These are phyloP conservation scores for Ramphastos sulfuratus DNA, from an alignment of 2,113 vertebrate species.

Conservation along the genomic window DNA sequence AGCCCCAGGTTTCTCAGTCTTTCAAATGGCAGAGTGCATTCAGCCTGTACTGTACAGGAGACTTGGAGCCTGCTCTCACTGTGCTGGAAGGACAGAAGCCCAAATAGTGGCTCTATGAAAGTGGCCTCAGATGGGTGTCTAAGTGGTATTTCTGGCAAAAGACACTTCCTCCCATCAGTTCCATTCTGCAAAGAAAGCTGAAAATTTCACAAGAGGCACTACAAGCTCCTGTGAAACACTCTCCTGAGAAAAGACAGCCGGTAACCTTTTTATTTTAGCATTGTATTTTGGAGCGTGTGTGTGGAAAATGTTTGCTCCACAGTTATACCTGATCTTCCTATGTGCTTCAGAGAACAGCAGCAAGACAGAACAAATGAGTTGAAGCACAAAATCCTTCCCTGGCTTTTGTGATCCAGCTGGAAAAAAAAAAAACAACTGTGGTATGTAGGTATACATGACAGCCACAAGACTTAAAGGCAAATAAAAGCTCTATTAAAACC, in stretches of 20 bases:
- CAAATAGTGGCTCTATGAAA: neutral
- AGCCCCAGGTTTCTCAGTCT: too few species aligned
- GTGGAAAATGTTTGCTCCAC: rapidly evolving
- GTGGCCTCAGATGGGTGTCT: neutral
- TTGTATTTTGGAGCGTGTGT: neutral
- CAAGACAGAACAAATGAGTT: neutral
- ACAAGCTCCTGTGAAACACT: neutral
- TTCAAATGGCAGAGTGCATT: neutral
- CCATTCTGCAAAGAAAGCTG: neutral
- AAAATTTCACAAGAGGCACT: neutral
- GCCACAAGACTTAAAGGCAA: neutral
- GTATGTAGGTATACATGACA: neutral
- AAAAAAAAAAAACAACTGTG: neutral
- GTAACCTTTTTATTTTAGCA: neutral
- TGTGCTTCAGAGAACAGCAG: neutral
- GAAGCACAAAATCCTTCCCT: neutral
- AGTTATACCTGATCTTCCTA: neutral
- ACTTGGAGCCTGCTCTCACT: rapidly evolving
- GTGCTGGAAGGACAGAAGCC: neutral
- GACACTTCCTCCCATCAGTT: neutral
- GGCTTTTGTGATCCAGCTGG: neutral
- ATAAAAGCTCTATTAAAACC: neutral
- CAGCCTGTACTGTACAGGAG: neutral
- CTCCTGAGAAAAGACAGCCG: neutral
- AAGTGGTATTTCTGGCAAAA: neutral